phyloP scores from a whole-genome alignment of 1,140 invertebrate genomes.

The Brachionus asplanchnoidis region DNA sequence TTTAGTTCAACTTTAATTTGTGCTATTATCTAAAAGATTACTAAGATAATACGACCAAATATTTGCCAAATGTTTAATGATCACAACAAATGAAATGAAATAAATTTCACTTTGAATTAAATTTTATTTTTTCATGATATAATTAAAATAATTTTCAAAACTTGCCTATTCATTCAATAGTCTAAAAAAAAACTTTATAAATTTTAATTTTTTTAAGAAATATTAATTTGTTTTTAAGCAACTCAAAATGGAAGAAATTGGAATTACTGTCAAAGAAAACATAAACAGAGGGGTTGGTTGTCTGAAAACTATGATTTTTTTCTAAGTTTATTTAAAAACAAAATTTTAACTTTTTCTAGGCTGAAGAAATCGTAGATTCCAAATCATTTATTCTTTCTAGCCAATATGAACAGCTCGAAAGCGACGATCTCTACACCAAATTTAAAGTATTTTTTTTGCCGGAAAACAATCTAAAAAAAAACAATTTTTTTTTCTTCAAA shows the following conservation, averaged over 20 bases:
- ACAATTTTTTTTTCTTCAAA: constrained; percentile 52
- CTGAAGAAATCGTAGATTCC: not conserved
- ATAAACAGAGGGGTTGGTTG: not conserved
- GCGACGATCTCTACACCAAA: constrained; percentile 41
- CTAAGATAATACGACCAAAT: not conserved
- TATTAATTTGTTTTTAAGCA: not conserved
- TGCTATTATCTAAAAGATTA: not conserved
- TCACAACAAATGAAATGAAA: not conserved
- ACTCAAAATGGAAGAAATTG: constrained; percentile 41
- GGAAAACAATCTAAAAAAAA: not conserved
- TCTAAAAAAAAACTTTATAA: not conserved
- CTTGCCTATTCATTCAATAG: constrained; percentile 1
- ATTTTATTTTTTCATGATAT: not conserved
- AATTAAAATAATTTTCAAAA: constrained; percentile 1
- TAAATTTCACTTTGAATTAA: not conserved
- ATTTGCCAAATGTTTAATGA: not conserved
- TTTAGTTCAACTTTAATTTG: not conserved
- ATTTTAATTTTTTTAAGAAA: not conserved
- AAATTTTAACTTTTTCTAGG: not conserved
- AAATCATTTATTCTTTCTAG: constrained; percentile 23
- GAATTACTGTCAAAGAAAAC: constrained; percentile 23
- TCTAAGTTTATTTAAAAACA: not conserved
- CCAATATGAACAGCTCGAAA: constrained; percentile 35
- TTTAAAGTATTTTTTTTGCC: not conserved
- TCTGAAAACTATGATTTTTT: not conserved